These are phyloP conservation scores for Umimayanthus chanpuru DNA, from an alignment of 92 coral and sea anemone genomes.

Conservation along the genomic window DNA sequence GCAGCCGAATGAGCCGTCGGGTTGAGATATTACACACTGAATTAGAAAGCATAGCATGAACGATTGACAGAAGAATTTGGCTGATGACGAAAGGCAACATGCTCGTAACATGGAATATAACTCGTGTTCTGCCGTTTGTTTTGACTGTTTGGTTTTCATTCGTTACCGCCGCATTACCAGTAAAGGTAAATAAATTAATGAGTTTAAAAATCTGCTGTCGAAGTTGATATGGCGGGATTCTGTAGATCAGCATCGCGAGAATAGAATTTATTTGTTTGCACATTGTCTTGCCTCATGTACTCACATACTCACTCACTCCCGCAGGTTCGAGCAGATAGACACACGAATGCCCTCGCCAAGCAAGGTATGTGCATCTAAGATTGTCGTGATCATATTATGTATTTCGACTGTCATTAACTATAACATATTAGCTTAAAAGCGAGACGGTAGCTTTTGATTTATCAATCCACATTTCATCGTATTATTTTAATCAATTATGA, in stretches of 20 bases:
- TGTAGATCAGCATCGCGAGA: background rate
- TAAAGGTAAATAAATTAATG: background rate
- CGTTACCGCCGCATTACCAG: background rate
- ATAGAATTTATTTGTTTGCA: too few species aligned
- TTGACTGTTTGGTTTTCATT: background rate
- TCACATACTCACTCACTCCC: background rate
- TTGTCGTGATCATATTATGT: background rate
- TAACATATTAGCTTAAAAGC: background rate
- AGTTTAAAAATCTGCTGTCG: background rate
- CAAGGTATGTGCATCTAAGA: background rate
- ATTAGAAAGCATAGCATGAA: background rate
- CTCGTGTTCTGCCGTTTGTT: background rate
- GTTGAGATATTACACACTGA: background rate
- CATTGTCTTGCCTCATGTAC: too few species aligned
- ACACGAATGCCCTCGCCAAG: background rate
- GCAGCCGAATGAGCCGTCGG: too few species aligned
- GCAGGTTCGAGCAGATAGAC: background rate
- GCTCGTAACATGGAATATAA: background rate
- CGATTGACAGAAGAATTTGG: background rate
- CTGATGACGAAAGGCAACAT: background rate
- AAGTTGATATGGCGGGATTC: background rate
- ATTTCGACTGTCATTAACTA: background rate
- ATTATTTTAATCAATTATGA: background rate
- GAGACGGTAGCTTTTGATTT: background rate
- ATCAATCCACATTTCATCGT: background rate